Percentiles rank a stretch among this genome's conserved stretches.
Evolutionary conservation across 1,140 invertebrate genomes (phyloP).

Genomic region (Aradophagus sp.): DNA sequence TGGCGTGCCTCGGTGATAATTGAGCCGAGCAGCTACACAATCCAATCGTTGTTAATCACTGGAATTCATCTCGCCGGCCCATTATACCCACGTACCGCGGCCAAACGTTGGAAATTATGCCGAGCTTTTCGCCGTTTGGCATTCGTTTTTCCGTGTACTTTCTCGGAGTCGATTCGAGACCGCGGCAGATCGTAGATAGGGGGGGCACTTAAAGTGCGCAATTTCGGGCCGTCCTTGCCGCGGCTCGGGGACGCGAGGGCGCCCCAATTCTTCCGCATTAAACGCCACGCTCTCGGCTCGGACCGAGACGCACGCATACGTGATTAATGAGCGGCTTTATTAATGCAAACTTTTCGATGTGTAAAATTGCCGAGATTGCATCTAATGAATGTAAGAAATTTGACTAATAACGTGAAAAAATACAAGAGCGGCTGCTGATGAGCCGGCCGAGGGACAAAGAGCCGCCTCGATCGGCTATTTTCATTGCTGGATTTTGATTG

Average conservation of each 20-base stretch:
- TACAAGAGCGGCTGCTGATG: no score
- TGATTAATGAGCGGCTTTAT: slow-evolving; percentile 52
- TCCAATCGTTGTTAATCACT: slow-evolving; percentile 73
- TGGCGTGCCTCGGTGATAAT: slow-evolving; percentile 71
- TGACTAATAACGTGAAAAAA: slow-evolving; percentile 54
- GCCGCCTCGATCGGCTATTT: no score
- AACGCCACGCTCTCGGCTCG: slow-evolving; percentile 7
- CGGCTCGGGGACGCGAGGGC: neutral
- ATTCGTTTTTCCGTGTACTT: slow-evolving; percentile 15
- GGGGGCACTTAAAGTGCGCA: slow-evolving; percentile 7
- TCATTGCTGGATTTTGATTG: no score
- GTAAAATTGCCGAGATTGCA: slow-evolving; percentile 44
- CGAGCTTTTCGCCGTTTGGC: slow-evolving; percentile 40
- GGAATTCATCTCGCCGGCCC: slow-evolving; percentile 67
- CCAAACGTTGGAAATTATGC: slow-evolving; percentile 38
- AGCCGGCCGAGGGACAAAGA: no score
- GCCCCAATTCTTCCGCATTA: slow-evolving; percentile 27
- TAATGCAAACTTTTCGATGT: slow-evolving; percentile 54
- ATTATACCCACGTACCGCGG: slow-evolving; percentile 49
- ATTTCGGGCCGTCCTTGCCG: slow-evolving; percentile 17
- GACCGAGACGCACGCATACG: slow-evolving; percentile 11
- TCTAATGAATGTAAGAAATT: slow-evolving; percentile 50
- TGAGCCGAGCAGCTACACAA: slow-evolving; percentile 69
- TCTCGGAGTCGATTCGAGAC: no score
- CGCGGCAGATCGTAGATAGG: slow-evolving; percentile 28